These are phyloP conservation scores for Phocides pigmalion DNA, from an alignment of 1,140 invertebrate species.

Conservation along the genomic window DNA sequence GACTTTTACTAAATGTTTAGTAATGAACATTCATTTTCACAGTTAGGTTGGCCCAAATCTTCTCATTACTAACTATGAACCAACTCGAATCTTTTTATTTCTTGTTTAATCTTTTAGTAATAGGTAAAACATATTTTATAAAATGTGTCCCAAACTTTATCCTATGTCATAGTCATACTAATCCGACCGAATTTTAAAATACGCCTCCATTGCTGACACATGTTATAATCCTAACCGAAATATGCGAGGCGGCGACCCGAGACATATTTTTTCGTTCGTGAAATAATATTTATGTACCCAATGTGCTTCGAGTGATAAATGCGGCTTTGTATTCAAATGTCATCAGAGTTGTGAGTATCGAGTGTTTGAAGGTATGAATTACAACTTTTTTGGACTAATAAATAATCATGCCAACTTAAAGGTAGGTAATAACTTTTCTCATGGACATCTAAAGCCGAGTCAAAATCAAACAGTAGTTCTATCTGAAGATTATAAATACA, in stretches of 20 bases:
- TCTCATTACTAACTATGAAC: too few relatives aligned
- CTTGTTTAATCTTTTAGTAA: too few relatives aligned
- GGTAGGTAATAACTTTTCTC: too few relatives aligned
- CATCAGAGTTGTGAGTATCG: slow-evolving; percentile 16
- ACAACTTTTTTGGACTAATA: not conserved
- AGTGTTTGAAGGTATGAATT: slow-evolving; percentile 14
- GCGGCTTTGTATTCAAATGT: slow-evolving; percentile 31
- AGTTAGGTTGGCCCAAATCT: too few relatives aligned
- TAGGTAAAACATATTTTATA: too few relatives aligned
- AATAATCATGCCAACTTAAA: not conserved
- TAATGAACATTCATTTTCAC: too few relatives aligned
- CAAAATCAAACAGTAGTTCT: too few relatives aligned
- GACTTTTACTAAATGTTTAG: too few relatives aligned
- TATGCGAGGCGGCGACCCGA: slow-evolving; percentile 51
- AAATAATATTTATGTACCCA: slow-evolving; percentile 35
- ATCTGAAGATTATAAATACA: too few relatives aligned
- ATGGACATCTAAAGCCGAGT: too few relatives aligned
- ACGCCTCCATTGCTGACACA: slow-evolving; percentile 50
- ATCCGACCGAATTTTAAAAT: slow-evolving; percentile 48
- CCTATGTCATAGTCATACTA: slow-evolving; percentile 2
- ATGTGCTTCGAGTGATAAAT: slow-evolving; percentile 28
- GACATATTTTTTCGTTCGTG: slow-evolving; percentile 45
- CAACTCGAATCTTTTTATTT: too few relatives aligned
- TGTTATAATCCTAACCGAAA: slow-evolving; percentile 53
- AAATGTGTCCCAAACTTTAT: too few relatives aligned